Base-by-base conservation (phyloP, 2,797 vertebrate genomes). In the Benthosema pterotum region DNA sequence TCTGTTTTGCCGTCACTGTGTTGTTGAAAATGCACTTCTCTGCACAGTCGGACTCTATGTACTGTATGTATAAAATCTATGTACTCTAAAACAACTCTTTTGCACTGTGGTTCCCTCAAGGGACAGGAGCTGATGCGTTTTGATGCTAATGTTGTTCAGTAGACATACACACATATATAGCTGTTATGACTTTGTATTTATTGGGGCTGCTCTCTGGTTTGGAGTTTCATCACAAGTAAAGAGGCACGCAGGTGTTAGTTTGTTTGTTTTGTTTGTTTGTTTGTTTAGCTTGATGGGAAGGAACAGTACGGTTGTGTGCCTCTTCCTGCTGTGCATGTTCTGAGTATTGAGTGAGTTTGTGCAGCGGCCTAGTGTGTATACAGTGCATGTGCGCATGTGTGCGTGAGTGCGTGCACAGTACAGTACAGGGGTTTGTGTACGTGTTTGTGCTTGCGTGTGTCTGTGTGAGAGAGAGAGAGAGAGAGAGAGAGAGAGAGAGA, bases 221-320 rank as follows among this genome's bases (percentile, higher is more conserved):
- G 80, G 71, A 81, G 76, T 69, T 59, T 83, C 78, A 77, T 84
- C 77, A 86, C 17, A 81, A 84, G 73, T 82, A 75, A 74, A 86
- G 83, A 88, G 72, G 69, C 74, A 72, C 2, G 32, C 2, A 25
- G 22, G 22, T 25, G 22, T 25, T 25, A 3, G 22, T 32, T 8
- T 11, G 7, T 38, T 38, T 38, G 32, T 9, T n/a, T 38, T 38
- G 32, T 38, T 38, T 38, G 6, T 38, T 38, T 38, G 69, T 78
- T 83, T 84, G 80, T 87, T 88, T 84, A 84, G 76, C 74, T 82
- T 85, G 80, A 86, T 89, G 84, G 84, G 74, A 75, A 43, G 77
- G 69, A 79, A 74, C 75, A 73, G 73, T 60, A 59, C 66, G 79
- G 48, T 45, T 65, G 77, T 65, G 67, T 80, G 63, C 66, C 65